Conservation (phyloP, 2,113 vertebrate genomes). For the Salvelinus fontinalis region DNA sequence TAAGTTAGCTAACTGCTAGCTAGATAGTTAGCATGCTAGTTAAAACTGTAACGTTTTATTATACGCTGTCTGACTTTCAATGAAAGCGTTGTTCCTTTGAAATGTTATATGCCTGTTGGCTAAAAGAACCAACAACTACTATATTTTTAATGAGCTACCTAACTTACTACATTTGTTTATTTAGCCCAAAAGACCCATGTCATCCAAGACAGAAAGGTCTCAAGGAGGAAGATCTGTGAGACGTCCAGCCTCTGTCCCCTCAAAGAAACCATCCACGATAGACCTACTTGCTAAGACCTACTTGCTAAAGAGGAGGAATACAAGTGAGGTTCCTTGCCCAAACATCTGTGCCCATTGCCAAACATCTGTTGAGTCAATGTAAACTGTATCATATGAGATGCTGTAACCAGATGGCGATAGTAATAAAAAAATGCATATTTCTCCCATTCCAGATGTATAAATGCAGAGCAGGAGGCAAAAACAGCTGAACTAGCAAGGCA, state of each 20-base stretch:
- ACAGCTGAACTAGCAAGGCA: conserved; percentile 83
- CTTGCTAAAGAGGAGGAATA: conserved; percentile 82
- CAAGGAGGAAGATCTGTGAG: conserved; percentile 19
- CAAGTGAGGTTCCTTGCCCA: conserved; percentile 73
- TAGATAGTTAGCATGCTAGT: not conserved
- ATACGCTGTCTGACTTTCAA: too few relatives aligned
- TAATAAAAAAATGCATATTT: not conserved
- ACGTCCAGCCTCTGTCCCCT: conserved; percentile 45
- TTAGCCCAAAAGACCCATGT: conserved; percentile 54
- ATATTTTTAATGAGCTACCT: not conserved
- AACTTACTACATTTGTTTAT: conserved; percentile 5
- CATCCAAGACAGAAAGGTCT: conserved; percentile 32
- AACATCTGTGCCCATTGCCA: not conserved
- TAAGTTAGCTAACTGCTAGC: not conserved
- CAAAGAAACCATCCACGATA: conserved; percentile 42
- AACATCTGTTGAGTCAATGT: too few relatives aligned
- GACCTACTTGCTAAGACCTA: conserved; percentile 76
- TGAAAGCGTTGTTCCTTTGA: not conserved
- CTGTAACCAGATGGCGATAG: not conserved
- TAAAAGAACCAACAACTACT: not conserved
- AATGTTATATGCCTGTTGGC: not conserved
- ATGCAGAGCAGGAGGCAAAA: conserved; percentile 93
- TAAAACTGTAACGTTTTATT: not conserved
- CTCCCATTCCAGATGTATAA: conserved; percentile 75
- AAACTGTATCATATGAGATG: not conserved